A percentile compares a stretch with the other conserved stretches of the same genome.
Conservation (phyloP, 2,113 vertebrate genomes). For the Sceloporus tristichus region DNA sequence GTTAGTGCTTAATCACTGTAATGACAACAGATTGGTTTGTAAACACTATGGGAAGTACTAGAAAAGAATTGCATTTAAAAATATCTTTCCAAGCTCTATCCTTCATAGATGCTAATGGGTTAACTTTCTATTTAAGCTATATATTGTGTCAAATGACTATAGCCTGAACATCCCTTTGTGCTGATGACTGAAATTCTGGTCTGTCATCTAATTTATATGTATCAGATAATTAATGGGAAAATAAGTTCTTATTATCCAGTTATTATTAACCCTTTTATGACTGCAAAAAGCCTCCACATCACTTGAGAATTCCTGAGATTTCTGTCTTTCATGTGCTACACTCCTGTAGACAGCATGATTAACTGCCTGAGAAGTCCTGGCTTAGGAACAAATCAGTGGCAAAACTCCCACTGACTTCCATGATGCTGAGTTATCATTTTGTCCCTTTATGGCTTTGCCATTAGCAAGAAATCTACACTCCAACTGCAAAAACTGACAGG, state of each 20-base stretch:
- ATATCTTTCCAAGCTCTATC: too few relatives aligned
- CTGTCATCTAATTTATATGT: not conserved
- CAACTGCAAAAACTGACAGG: slow-evolving; percentile 35
- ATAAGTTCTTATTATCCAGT: not conserved
- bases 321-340: slow-evolving; percentile 34
- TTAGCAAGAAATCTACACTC: slow-evolving; percentile 51
- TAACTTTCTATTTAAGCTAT: not conserved
- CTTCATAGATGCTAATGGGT: not conserved
- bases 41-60: too few relatives aligned
- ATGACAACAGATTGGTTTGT: too few relatives aligned
- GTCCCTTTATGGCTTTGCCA: slow-evolving; percentile 56
- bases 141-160: not conserved
- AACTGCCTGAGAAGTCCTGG: slow-evolving; percentile 30
- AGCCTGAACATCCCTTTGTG: not conserved
- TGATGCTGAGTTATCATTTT: slow-evolving; percentile 1
- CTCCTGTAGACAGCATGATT: slow-evolving; percentile 52
- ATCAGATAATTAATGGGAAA: not conserved
- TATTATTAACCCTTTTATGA: slow-evolving; percentile 28
- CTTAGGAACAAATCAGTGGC: slow-evolving; percentile 14
- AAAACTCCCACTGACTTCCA: slow-evolving; percentile 24
- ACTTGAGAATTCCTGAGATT: slow-evolving; percentile 40
- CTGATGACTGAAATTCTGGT: not conserved
- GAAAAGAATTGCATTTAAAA: too few relatives aligned
- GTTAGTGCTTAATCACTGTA: too few relatives aligned
- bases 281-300: not conserved